Base-by-base conservation (phyloP, 2,113 vertebrate genomes). In the Pelmatolapia mariae region DNA sequence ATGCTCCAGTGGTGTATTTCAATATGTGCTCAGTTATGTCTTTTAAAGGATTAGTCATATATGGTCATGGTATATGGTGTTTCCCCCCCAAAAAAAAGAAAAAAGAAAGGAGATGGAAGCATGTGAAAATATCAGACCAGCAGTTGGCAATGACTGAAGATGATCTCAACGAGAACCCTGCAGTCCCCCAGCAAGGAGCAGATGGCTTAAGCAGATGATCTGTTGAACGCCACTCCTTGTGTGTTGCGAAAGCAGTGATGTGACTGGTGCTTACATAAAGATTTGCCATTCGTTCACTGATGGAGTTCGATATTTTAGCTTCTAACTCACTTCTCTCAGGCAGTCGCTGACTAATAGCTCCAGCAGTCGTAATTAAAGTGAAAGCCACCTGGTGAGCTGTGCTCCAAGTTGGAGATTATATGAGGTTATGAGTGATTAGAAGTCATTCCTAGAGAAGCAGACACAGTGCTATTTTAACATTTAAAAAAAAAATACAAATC, bases 171-270 rank as follows among this genome's bases (percentile, higher is more conserved):
- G 8, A 56, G 40, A 90, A 90, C 76, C 86, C 78, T 53, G 56
- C 83, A 38, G 83, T 45, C 45, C 86, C 54, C 63, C 19, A 81
- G 52, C 86, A 33, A 50, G 83, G 50, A 91, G 87, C 92, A 94
- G 91, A 93, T 93, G 93, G 90, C 80, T 66, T 56, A 82, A 90
- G 59, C 88, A 93, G 86, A 93, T 85, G 88, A 94, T 89, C 84
- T 92, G 91, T 63, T 87, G 86, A 93, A 73, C 12, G 26, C 33
- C 31, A 36, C 85, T 91, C 63, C 54, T 80, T 56, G 86, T 31
- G 80, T 52, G 81, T 59, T 91, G 85, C 81, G 36, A 87, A 88
- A 84, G 73, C 73, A 78, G 26, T 52, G 73, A 78, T 78, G 73
- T 24, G 82, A 24, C 33, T 33, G 53, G 59, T 40, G 54, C 85